These are phyloP conservation scores for Hypena proboscidalis DNA, from an alignment of 2,888 invertebrate species.

Conservation along the genomic window DNA sequence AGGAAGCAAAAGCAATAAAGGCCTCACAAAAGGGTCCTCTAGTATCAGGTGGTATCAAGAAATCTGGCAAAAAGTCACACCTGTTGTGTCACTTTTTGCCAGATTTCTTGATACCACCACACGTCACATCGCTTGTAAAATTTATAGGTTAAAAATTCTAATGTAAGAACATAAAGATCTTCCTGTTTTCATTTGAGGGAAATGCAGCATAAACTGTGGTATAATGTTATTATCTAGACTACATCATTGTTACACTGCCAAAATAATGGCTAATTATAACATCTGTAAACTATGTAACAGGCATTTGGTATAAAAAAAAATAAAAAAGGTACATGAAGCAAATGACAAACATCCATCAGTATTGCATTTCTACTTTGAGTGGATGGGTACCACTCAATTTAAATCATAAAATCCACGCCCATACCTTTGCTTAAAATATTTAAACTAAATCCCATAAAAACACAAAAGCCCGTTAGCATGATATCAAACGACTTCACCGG, in stretches of 20 bases:
- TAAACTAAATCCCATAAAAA: constrained; percentile 40
- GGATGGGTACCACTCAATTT: constrained; percentile 29
- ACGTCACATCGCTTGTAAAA: constrained; percentile 46
- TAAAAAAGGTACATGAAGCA: constrained; percentile 9
- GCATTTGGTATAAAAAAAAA: constrained; percentile 38
- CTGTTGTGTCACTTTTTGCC: constrained; percentile 96
- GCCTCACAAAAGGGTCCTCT: constrained; percentile 96
- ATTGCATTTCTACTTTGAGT: constrained; percentile 31
- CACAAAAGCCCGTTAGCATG: constrained; percentile 37
- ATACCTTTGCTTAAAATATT: constrained; percentile 31
- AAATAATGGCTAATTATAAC: too few species aligned
- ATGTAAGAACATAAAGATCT: constrained; percentile 62
- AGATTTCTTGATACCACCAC: constrained; percentile 96
- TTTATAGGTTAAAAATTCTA: constrained; percentile 63
- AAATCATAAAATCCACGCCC: constrained; percentile 36
- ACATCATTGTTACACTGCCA: too few species aligned
- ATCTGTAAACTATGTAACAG: too few species aligned
- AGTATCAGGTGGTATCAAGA: constrained; percentile 95
- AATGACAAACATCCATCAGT: constrained; percentile 14
- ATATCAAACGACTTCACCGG: constrained; percentile 26
- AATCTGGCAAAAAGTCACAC: constrained; percentile 97
- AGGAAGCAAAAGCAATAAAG: constrained; percentile 95
- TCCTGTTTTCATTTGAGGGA: constrained; percentile 40
- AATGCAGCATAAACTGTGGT: constrained; percentile 23
- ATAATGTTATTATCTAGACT: too few species aligned